Evolutionary conservation across 2,888 invertebrate genomes (phyloP), one percentile per base, ranked within the genome.

Genomic region (Sinohyriopsis cumingii): DNA sequence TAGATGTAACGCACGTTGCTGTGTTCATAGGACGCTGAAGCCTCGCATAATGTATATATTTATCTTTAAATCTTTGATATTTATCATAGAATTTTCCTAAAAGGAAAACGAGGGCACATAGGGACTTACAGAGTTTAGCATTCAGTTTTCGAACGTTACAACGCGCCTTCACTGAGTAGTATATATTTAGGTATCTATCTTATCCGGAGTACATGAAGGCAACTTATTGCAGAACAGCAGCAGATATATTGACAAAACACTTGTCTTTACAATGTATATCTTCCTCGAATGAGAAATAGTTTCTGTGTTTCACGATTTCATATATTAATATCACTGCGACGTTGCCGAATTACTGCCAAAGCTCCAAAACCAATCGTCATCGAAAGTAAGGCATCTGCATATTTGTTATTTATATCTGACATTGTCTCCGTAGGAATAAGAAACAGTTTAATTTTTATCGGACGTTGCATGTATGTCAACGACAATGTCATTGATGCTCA

Each of bases 201-300:
- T 7, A 69, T 33, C 9, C 74, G 74, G 2, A 77, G 67, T 12
- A 77, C 56, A 1, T 71, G 45, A 6, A 77, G 56, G 60, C 77
- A 77, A 60, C 71, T 68, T 12, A 68, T 72, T 9, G 77, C 77
- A 3, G 74, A 59, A 74, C 68, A 6, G 77, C 72, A 4, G 71
- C 72, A 62, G 75, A 77, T 20, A 77, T 72, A 25, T 77, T 77
- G 20, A 77, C 68, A 63, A 77, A 77, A 55, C 73, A 77, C 55
- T 74, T 76, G 9, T 63, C 69, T 65, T 73, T 76, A 33, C 76
- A 76, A 24, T 72, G 56, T 6, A 55, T 59, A n/a, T 68, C 59
- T 59, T 74, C 74, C 22, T 60, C 64, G 65, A 77, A 72, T 28
- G 68, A 67, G 60, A 77, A 77, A 57, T 77, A 77, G 59, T 72